Conservation (phyloP, 2,797 vertebrate species). For the Centropyge bicolor region DNA sequence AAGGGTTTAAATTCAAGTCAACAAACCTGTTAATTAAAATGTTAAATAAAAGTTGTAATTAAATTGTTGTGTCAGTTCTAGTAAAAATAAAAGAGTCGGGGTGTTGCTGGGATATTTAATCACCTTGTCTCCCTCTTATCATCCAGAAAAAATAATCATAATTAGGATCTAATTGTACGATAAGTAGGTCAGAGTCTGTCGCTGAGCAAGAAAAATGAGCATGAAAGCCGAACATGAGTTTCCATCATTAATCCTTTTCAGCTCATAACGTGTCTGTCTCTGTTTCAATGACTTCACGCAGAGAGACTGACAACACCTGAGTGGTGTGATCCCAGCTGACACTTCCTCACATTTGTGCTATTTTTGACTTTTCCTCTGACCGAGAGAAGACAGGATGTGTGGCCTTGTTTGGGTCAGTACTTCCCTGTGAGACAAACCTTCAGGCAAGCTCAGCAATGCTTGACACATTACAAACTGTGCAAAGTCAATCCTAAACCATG, state of each 20-base stretch:
- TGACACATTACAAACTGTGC: neutral
- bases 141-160: conserved; percentile 11
- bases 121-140: conserved; percentile 3
- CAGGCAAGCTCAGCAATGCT: neutral
- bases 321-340: conserved; percentile 7
- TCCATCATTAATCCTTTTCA: conserved; percentile 22
- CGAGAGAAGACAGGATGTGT: conserved; percentile 18
- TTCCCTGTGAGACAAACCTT: conserved; percentile 5
- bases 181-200: conserved; percentile 32
- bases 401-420: neutral
- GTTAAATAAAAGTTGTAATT: conserved; percentile 24
- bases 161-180: conserved; percentile 42
- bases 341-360: conserved; percentile 1
- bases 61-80: neutral
- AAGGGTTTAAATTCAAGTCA: neutral
- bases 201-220: conserved; percentile 12
- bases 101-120: conserved; percentile 22
- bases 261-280: neutral
- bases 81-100: conserved; percentile 5
- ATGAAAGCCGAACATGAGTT: conserved; percentile 13
- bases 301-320: conserved; percentile 4
- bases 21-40: conserved; percentile 20
- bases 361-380: neutral
- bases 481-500: neutral
- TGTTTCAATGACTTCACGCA: conserved; percentile 15